Base-by-base conservation (phyloP, 2,113 vertebrate species). In the Chaetodon auriga region DNA sequence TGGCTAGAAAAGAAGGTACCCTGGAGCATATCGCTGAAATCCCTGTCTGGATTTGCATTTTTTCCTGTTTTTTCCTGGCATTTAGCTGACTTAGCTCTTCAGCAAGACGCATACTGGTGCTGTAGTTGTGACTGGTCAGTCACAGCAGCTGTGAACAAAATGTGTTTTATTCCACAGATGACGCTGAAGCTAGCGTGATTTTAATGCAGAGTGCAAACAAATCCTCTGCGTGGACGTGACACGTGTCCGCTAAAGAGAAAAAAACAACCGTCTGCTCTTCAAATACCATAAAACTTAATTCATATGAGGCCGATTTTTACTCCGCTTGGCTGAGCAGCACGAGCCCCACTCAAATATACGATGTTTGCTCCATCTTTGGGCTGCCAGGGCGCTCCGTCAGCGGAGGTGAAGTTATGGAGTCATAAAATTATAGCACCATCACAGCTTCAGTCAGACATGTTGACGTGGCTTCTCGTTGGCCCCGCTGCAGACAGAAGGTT, bases 381-480 rank as follows among this genome's bases (percentile, higher is more conserved):
- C 53, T 81, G 77, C 66, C 72, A 51, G 48, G 38, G 77, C 12
- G 19, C 78, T 53, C 58, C 5, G 49, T 72, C 65, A 78, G 64
- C 38, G 0, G 55, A 49, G 70, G 46, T 36, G 57, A 65, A 80
- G 61, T 77, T 81, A 80, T 41, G 71, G 71, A 70, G 49, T 64
- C 71, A 38, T 90, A 74, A 85, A 87, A 68, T 79, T 63, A 77
- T 38, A 63, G 72, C 30, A 49, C 60, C 80, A 71, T 78, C 84
- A 60, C 80, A 36, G 65, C 49, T 70, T 66, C 15, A 21, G 68
- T 78, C 51, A 8, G 57, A 78, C 69, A 48, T 58, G 69, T 70
- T 74, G 73, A 73, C 80, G 62, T 16, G 78, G 70, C 74, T 66
- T 49, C 75, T 79, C 23, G 9, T 15, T 13, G 36, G 25, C 25